These are phyloP conservation scores for Dunckerocampus dactyliophorus DNA, from an alignment of 2,113 vertebrate species.

Conservation along the genomic window DNA sequence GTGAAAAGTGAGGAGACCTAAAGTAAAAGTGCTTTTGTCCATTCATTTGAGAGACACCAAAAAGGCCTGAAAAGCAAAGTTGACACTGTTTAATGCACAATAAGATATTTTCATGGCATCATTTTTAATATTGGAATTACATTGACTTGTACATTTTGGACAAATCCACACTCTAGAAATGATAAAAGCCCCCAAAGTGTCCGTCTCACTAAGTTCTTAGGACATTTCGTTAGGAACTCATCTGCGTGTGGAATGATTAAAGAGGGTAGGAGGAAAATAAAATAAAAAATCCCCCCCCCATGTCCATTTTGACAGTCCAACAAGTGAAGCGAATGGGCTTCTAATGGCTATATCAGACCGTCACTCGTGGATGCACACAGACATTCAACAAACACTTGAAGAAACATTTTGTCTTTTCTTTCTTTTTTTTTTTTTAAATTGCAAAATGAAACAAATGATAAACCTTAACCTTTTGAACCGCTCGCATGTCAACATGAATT, in stretches of 20 bases:
- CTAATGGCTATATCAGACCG: constrained; percentile 62
- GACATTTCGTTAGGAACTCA: constrained; percentile 45
- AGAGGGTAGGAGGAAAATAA: constrained; percentile 35
- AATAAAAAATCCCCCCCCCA: constrained; percentile 6
- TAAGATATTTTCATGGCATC: constrained; percentile 54
- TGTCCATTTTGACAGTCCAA: constrained; percentile 41
- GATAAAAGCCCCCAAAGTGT: constrained; percentile 67
- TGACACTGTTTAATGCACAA: constrained; percentile 32
- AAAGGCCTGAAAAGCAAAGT: constrained; percentile 24
- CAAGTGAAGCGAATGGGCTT: constrained; percentile 56
- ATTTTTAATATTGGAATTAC: constrained; percentile 75
- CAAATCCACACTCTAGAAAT: constrained; percentile 72
- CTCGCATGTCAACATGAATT: constrained; percentile 45
- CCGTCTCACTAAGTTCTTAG: constrained; percentile 65
- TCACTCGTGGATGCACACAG: constrained; percentile 61
- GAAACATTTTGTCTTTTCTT: constrained; percentile 45
- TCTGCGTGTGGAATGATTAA: constrained; percentile 45
- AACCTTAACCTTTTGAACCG: constrained; percentile 10
- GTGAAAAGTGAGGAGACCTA: neutral
- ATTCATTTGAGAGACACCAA: constrained; percentile 10
- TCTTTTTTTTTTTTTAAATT: constrained; percentile 32
- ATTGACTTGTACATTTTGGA: constrained; percentile 75
- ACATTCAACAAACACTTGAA: constrained; percentile 69
- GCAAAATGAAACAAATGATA: constrained; percentile 61
- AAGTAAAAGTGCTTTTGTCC: constrained; percentile 8